Percentiles rank a stretch among this genome's conserved stretches.
phyloP scores from a whole-genome alignment of 2,797 vertebrate genomes.

The Phylloscopus collybita region DNA sequence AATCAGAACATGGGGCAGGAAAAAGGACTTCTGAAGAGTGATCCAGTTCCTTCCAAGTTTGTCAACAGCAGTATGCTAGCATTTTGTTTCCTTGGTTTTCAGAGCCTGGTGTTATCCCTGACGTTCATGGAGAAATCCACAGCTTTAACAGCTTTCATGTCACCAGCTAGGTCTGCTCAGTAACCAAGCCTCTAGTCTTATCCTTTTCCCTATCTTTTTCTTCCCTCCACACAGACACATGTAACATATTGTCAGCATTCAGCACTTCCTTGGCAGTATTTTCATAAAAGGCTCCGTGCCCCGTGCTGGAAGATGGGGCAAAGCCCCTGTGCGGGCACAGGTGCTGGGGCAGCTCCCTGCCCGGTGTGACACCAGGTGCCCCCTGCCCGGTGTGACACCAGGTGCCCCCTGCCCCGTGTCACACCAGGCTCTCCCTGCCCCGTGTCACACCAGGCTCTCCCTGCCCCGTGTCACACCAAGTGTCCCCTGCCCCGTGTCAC shows the following conservation, averaged over 20 bases:
- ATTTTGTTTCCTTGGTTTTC: slow-evolving; percentile 5
- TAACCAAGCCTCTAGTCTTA: background rate
- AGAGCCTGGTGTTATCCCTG: background rate
- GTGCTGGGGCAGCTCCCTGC: background rate
- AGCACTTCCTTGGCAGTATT: background rate
- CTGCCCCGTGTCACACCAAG: too few relatives aligned
- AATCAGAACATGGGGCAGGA: background rate
- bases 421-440: too few relatives aligned
- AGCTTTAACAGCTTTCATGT: background rate
- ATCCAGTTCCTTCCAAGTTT: background rate
- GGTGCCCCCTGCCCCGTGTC: too few relatives aligned
- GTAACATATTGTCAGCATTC: background rate
- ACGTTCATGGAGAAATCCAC: background rate
- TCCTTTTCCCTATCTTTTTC: background rate
- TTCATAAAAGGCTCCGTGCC: background rate
- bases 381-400: background rate
- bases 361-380: background rate
- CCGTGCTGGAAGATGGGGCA: background rate
- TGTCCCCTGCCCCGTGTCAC: too few relatives aligned
- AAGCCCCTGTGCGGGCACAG: fast-evolving
- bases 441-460: too few relatives aligned
- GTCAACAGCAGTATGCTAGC: background rate
- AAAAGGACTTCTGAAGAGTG: background rate
- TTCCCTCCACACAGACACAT: background rate
- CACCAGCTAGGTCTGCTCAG: background rate